A percentile compares a stretch with the other conserved stretches of the same genome.
Conservation (phyloP, 2,888 invertebrate species). For the Dexiosoma caninum region DNA sequence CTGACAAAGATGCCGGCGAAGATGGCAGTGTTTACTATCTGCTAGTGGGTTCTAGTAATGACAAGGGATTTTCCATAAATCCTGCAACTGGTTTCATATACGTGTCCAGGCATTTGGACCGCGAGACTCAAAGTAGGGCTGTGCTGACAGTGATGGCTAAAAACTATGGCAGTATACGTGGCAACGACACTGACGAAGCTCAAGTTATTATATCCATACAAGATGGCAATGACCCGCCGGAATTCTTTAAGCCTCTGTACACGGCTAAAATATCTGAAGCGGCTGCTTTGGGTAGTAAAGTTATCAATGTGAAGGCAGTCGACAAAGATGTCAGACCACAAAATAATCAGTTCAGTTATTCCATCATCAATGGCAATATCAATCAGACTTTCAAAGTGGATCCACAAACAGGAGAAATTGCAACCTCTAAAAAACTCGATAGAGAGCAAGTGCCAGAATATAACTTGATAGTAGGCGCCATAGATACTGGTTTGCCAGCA, state of each 20-base stretch:
- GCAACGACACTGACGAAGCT: slow-evolving; percentile 96
- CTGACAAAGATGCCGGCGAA: slow-evolving; percentile 91
- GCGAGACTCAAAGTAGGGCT: slow-evolving; percentile 92
- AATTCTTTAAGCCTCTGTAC: slow-evolving; percentile 89
- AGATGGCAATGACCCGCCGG: slow-evolving; percentile 97
- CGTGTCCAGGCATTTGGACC: slow-evolving; percentile 88
- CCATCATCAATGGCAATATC: slow-evolving; percentile 89
- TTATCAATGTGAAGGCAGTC: slow-evolving; percentile 88
- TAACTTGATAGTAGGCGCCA: slow-evolving; percentile 88
- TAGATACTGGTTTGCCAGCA: slow-evolving; percentile 92
- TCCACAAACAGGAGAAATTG: slow-evolving; percentile 89
- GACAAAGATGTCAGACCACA: slow-evolving; percentile 95
- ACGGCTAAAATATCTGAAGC: slow-evolving; percentile 90
- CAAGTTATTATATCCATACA: slow-evolving; percentile 95
- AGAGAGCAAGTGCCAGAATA: slow-evolving; percentile 88
- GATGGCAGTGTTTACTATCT: slow-evolving; percentile 94
- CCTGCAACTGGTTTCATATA: slow-evolving; percentile 89
- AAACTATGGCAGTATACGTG: slow-evolving; percentile 94
- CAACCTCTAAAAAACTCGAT: slow-evolving; percentile 86
- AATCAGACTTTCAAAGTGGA: slow-evolving; percentile 93
- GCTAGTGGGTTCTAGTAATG: slow-evolving; percentile 95
- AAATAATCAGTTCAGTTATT: slow-evolving; percentile 94
- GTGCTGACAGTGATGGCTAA: slow-evolving; percentile 95
- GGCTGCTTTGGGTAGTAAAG: slow-evolving; percentile 84
- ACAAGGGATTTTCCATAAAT: slow-evolving; percentile 92